Conservation (phyloP, 2,797 vertebrate genomes). For the Takifugu rubripes region DNA sequence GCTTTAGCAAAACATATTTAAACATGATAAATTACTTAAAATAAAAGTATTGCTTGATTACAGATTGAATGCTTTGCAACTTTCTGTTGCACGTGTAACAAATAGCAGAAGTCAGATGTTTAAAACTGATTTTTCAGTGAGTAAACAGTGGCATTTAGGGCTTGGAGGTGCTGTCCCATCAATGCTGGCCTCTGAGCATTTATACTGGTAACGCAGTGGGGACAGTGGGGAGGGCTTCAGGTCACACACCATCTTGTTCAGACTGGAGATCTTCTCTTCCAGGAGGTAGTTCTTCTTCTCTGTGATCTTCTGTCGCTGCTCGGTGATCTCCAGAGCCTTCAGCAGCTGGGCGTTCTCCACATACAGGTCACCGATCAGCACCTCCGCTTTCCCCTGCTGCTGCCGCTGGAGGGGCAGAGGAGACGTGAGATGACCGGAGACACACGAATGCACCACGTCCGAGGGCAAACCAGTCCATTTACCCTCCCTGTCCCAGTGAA, state of each 20-base stretch:
- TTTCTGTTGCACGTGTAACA: too few species aligned
- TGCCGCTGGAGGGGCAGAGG: constrained; percentile 70
- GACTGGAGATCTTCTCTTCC: constrained; percentile 92
- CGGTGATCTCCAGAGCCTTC: constrained; percentile 85
- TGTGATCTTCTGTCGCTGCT: constrained; percentile 83
- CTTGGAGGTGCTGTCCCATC: too few species aligned
- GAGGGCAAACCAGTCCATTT: too few species aligned
- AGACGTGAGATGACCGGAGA: background rate
- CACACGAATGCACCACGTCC: too few species aligned
- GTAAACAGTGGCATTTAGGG: too few species aligned
- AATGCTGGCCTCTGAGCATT: constrained; percentile 9
- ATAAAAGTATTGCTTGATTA: constrained; percentile 27
- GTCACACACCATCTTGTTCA: constrained; percentile 87
- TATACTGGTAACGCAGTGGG: constrained; percentile 57
- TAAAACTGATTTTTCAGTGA: too few species aligned
- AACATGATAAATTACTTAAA: background rate
- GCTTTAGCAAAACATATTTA: too few species aligned
- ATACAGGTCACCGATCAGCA: constrained; percentile 87
- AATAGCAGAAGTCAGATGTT: too few species aligned
- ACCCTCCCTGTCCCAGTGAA: too few species aligned
- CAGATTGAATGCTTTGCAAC: background rate
- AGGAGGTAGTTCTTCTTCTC: constrained; percentile 93
- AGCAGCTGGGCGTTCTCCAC: constrained; percentile 89
- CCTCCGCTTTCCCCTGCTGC: constrained; percentile 84
- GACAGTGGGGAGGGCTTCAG: constrained; percentile 76